Evolutionary conservation across 1,140 invertebrate genomes (phyloP), one percentile per base, ranked within the genome.

Genomic region (Berghia stephanieae): DNA sequence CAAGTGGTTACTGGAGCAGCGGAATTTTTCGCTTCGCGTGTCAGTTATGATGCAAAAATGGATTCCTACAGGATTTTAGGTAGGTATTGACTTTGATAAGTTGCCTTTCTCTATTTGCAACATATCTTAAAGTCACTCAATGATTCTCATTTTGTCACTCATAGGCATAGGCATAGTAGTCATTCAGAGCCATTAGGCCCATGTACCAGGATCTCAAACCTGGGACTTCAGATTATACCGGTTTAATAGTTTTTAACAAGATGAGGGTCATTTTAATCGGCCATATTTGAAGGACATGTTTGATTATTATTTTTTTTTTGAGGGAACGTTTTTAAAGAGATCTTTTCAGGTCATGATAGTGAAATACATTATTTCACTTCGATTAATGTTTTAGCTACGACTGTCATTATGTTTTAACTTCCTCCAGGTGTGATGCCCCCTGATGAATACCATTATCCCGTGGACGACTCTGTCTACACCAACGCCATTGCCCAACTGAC

Each of bases 381-480:
- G 40, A 2, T 4, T 75, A 38, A 38, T 42, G 2, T 66, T 43
- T 27, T 21, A 0, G 34, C 5, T 42, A 38, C 43, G n/a, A 3
- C 3, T 79, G n/a, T n/a, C n/a, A n/a, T n/a, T n/a, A n/a, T n/a
- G n/a, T n/a, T n/a, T n/a, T n/a, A n/a, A n/a, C n/a, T n/a, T n/a
- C n/a, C n/a, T 84, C 40, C 75, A 91, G 90, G 80, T 69, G 90
- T 91, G 8, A 90, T 90, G 88, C 88, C 89, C 21, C 90, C 90
- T 38, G 90, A 91, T 84, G 90, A 91, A 80, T 86, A 83, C 57
- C 86, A 90, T 67, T 78, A 81, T 42, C 78, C 74, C 44, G 83
- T 88, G 8, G 85, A 89, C 76, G 90, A 90, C 78, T 90, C 88
- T 38, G 87, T 83, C 1, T 90, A 88, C 78, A 91, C 90, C 10